phyloP scores from a whole-genome alignment of 2,797 vertebrate species.

The Heterohyrax brucei region DNA sequence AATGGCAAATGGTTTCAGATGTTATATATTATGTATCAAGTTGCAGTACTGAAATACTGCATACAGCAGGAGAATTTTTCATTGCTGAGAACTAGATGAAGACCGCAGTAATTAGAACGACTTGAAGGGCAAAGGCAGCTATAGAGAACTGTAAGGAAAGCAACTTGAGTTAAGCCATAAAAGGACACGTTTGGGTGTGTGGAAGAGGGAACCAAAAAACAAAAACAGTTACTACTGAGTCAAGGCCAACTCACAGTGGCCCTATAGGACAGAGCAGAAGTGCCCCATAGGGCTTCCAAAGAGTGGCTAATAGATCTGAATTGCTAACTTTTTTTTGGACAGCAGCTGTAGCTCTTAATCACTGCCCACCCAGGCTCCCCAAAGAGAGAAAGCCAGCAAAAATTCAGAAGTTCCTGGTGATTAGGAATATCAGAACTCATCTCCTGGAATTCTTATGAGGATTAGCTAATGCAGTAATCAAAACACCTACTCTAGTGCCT shows the following conservation, averaged over 20 bases:
- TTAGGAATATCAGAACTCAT: too few species aligned
- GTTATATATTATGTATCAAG: background rate
- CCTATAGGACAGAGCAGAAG: too few species aligned
- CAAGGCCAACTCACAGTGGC: too few species aligned
- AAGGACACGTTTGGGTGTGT: background rate
- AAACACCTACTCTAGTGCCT: too few species aligned
- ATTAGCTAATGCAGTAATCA: too few species aligned
- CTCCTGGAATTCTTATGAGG: too few species aligned
- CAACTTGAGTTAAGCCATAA: background rate
- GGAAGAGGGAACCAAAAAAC: background rate
- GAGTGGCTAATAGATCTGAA: too few species aligned
- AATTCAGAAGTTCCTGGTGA: background rate
- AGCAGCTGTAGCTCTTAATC: too few species aligned
- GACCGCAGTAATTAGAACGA: background rate
- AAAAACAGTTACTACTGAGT: too few species aligned
- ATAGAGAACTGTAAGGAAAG: background rate
- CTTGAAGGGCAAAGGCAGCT: background rate
- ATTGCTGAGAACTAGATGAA: background rate
- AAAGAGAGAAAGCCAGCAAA: background rate
- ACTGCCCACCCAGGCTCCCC: too few species aligned
- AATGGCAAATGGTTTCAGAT: slow-evolving; percentile 40
- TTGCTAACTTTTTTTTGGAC: too few species aligned
- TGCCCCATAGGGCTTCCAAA: too few species aligned
- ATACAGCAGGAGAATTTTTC: background rate
- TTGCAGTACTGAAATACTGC: background rate